Conservation (phyloP, 1,140 invertebrate species). For the Neodiprion pinetum region DNA sequence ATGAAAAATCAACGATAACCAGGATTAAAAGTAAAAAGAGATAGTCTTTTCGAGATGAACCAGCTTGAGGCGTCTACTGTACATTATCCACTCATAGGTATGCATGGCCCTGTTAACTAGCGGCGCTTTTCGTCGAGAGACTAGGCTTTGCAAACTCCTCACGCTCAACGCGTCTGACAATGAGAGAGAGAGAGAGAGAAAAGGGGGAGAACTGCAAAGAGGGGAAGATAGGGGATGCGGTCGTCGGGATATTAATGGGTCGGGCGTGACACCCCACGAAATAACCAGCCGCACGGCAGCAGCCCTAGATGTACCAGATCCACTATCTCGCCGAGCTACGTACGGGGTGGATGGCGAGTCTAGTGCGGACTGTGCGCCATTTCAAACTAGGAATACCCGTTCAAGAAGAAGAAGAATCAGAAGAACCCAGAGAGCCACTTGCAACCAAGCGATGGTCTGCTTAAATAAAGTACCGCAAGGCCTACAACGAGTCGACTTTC, state of each 20-base stretch:
- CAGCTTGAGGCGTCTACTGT: constrained; percentile 44
- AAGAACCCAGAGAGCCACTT: too few species aligned
- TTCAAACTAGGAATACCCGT: too few species aligned
- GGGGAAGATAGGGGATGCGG: constrained; percentile 36
- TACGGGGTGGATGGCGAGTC: neutral
- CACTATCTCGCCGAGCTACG: neutral
- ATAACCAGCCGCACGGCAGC: constrained; percentile 40
- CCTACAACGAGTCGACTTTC: too few species aligned
- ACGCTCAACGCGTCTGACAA: constrained; percentile 35
- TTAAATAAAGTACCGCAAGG: too few species aligned
- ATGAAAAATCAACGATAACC: neutral
- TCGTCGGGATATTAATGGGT: constrained; percentile 51
- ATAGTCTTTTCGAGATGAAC: neutral
- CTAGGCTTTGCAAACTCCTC: constrained; percentile 56
- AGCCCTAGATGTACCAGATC: neutral
- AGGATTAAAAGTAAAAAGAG: neutral
- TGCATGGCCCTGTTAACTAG: constrained; percentile 46
- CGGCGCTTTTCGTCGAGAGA: constrained; percentile 30
- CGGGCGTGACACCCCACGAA: constrained; percentile 51
- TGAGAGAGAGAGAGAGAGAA: constrained; percentile 13
- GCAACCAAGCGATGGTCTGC: too few species aligned
- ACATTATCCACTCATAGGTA: constrained; percentile 46
- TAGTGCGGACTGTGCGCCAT: too few species aligned
- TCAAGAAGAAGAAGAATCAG: too few species aligned
- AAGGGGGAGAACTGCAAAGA: constrained; percentile 16